phyloP scores from a whole-genome alignment of 2,797 vertebrate genomes.

The Aulostomus chinensis region DNA sequence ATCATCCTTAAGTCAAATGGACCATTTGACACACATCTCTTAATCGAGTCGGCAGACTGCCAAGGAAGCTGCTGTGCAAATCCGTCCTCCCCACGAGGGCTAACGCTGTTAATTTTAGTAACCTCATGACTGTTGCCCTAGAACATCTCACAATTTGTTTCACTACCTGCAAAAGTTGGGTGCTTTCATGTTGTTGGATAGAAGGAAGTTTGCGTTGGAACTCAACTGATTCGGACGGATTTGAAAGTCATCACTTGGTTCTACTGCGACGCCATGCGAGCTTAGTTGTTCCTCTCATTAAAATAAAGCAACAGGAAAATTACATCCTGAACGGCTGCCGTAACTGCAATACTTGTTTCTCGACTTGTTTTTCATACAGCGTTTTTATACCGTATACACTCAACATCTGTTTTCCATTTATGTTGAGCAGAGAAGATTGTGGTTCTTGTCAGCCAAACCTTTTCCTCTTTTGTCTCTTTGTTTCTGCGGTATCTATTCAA shows the following conservation, averaged over 20 bases:
- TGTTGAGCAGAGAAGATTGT: constrained; percentile 44
- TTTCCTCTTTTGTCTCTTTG: constrained; percentile 47
- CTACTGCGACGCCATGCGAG: constrained; percentile 20
- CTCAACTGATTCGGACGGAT: constrained; percentile 37
- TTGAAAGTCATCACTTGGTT: constrained; percentile 37
- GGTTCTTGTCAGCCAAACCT: constrained; percentile 50
- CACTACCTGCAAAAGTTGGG: not conserved
- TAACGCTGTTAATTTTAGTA: not conserved
- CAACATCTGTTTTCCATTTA: constrained; percentile 68
- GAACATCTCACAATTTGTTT: not conserved
- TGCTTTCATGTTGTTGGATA: not conserved
- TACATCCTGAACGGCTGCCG: constrained; percentile 46
- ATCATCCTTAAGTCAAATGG: too few relatives aligned
- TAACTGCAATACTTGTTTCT: constrained; percentile 21
- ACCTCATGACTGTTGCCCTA: not conserved
- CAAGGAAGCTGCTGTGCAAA: not conserved
- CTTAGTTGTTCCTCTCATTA: constrained; percentile 43
- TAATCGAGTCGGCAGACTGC: not conserved
- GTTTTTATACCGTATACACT: constrained; percentile 51
- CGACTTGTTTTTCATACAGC: constrained; percentile 37
- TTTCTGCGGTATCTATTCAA: constrained; percentile 43
- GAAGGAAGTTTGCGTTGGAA: not conserved
- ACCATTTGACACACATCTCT: too few relatives aligned
- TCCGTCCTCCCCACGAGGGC: not conserved
- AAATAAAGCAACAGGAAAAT: constrained; percentile 53